phyloP scores from a whole-genome alignment of 2,113 vertebrate species.

The Dascyllus trimaculatus region DNA sequence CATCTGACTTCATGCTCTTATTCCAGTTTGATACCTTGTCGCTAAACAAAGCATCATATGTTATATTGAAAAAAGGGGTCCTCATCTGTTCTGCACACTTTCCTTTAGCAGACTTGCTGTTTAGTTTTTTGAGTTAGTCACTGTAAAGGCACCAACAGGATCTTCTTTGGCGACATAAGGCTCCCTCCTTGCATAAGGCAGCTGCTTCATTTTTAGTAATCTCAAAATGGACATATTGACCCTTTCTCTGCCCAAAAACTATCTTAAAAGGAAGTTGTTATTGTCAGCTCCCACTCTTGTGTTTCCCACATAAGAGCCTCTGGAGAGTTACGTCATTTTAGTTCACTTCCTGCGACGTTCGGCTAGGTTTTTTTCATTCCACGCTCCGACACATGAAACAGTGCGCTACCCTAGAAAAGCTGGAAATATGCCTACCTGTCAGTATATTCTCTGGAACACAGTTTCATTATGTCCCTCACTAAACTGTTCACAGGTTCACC shows the following conservation, averaged over 20 bases:
- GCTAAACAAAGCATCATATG: too few species aligned
- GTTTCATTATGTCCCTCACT: background rate
- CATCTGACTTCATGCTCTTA: too few species aligned
- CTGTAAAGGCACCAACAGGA: background rate
- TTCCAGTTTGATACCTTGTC: too few species aligned
- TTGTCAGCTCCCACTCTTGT: constrained; percentile 48
- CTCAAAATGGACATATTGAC: constrained; percentile 41
- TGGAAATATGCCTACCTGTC: background rate
- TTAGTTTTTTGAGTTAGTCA: background rate
- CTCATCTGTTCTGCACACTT: background rate
- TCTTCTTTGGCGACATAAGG: background rate
- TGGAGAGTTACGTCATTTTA: constrained; percentile 61
- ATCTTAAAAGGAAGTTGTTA: constrained; percentile 68
- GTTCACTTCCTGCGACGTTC: constrained; percentile 56
- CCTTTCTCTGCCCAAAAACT: constrained; percentile 35
- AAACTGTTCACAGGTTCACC: too few species aligned
- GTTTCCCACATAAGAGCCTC: constrained; percentile 63
- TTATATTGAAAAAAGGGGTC: too few species aligned
- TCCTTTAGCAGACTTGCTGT: background rate
- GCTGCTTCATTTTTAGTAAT: constrained; percentile 8
- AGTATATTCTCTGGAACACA: background rate
- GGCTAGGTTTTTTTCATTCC: background rate
- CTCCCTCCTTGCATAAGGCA: background rate
- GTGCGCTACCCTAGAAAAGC: background rate
- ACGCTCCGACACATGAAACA: constrained; percentile 9